Evolutionary conservation across 2,797 vertebrate species (phyloP), one percentile per base, ranked within the genome.

Genomic region (Trichosurus vulpecula): DNA sequence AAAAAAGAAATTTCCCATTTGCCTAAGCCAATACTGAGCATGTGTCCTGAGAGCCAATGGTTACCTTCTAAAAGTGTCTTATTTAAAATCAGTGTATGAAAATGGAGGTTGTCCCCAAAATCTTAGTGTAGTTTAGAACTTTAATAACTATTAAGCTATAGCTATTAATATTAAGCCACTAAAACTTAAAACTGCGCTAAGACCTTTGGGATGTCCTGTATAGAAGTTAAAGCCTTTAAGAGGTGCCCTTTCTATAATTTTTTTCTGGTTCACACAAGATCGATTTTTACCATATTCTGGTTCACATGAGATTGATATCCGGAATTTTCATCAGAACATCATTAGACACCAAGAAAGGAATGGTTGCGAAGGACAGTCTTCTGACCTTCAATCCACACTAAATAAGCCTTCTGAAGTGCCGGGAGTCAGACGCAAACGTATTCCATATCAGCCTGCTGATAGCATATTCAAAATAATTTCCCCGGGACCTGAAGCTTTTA

Each of bases 1-100:
- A 96, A 92, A 94, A 27, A 54, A 57, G 54, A 96, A 94, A 94
- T 92, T 96, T 94, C 53, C 74, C 91, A 35, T 93, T 94, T 93
- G 93, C 81, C 52, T 94, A 95, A 95, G 52, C 52, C 52, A 96
- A 90, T 90, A 52, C 30, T 90, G 51, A 54, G 30, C 30, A 30
- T 25, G 53, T 53, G 35, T 54, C 90, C 52, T 53, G 30, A 11
- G 5, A n/a, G 90, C 12, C 52, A 52, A 54, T 53, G 12, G 52
- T 53, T 90, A 90, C 13, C 90, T 54, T 52, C 31, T 54, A 54
- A 52, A n/a, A 87, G 19, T 87, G 74, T 51, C 74, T 87, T 87
- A 87, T 47, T 87, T 27, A 87, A 87, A 81, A 87, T 87, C 22
- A 87, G 22, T 51, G 25, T 47, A 87, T 87, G 41, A 87, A 87